Evolutionary conservation across 2,113 vertebrate species (phyloP).

Genomic region (Oostethus manadensis): DNA sequence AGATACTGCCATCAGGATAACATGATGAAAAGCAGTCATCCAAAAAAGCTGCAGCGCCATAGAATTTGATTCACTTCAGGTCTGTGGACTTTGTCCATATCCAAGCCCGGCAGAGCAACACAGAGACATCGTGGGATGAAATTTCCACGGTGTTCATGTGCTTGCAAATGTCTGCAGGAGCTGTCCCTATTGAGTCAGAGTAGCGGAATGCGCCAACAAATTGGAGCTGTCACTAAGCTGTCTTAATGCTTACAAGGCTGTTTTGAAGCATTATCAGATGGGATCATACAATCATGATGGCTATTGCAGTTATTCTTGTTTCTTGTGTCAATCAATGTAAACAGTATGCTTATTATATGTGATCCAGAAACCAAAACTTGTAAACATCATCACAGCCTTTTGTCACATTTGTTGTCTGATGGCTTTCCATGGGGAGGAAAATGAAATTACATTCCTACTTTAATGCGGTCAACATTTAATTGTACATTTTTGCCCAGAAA

Average conservation of each 20-base stretch:
- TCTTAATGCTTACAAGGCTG: constrained; percentile 6
- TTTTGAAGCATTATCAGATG: constrained; percentile 8
- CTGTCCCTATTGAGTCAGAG: constrained; percentile 22
- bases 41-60: constrained; percentile 34
- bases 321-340: constrained; percentile 30
- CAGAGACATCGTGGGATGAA: not conserved
- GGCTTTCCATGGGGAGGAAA: constrained; percentile 10
- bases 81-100: constrained; percentile 27
- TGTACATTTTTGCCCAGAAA: constrained; percentile 12
- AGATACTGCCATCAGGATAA: constrained; percentile 33
- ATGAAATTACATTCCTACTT: constrained; percentile 17
- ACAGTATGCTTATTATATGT: not conserved
- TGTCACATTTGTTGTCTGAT: constrained; percentile 19
- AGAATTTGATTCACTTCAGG: constrained; percentile 44
- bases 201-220: constrained; percentile 12
- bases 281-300: not conserved
- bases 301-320: not conserved
- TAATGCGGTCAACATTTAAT: constrained; percentile 20
- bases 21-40: constrained; percentile 37
- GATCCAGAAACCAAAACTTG: constrained; percentile 7
- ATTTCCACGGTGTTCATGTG: constrained; percentile 28
- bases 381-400: constrained; percentile 9
- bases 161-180: constrained; percentile 21
- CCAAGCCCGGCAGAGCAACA: constrained; percentile 19
- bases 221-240: constrained; percentile 11